Evolutionary conservation across 1,140 invertebrate species (phyloP), one percentile per base, ranked within the genome.

Genomic region (Drosophila ambigua): DNA sequence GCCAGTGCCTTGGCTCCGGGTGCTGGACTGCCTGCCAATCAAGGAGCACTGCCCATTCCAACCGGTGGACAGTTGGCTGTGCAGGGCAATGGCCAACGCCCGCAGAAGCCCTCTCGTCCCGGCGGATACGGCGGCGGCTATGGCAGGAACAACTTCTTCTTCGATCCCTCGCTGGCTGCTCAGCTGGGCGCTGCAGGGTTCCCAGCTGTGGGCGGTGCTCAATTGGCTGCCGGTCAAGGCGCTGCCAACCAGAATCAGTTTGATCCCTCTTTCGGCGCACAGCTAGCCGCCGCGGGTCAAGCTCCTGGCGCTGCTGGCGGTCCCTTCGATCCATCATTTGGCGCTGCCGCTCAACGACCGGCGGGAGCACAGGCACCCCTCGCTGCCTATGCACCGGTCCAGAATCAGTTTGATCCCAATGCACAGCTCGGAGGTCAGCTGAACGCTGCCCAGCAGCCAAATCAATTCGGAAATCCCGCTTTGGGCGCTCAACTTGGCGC

Each of bases 121-220:
- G 61, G 71, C 4, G 55, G 51, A 15, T 75, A 45, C 45, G 66
- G 43, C 8, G 64, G 64, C 5, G 60, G 61, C n/a, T 50, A 28
- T 9, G 55, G 45, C 16, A 69, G 76, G 0, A 58, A 49, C 3
- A 79, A 74, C 54, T 61, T 80, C 1, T 66, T 80, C 7, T 13
- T 81, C 2, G 67, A 80, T 64, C 78, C 79, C 2, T 45, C 62
- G 0, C 23, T 58, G 8, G 67, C 61, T 0, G 79, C 60, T 49
- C 77, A 80, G 20, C 45, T 78, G 11, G 62, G 55, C 5, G 67
- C 59, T 11, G 51, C 51, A 9, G 54, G 52, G 11, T 57, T 54
- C 13, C 35, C 59, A 51, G 28, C 28, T 28, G 35, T 24, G 44
- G 73, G 62, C 6, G 55, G 26, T 26, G 50, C 20, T 20, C 68